Conservation (phyloP, 35 echinoderm and acorn worm species). For the Ptychodera flava region DNA sequence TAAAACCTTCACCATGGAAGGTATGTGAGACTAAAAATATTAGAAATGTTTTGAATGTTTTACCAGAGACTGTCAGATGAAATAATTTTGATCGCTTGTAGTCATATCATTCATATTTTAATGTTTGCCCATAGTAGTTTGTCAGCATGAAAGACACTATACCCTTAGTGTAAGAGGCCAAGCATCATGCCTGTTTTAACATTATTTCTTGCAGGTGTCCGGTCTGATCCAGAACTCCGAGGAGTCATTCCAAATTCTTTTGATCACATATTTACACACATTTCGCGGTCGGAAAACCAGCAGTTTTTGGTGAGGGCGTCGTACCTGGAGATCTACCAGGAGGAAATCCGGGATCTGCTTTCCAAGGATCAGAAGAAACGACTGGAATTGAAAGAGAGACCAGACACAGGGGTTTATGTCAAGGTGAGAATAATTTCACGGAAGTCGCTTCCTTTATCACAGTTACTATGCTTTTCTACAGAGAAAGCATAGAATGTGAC, state of each 20-base stretch:
- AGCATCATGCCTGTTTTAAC: too few species aligned
- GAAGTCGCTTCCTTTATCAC: too few species aligned
- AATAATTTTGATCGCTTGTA: too few species aligned
- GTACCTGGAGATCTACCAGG: conserved; percentile 98
- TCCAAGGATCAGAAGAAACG: conserved; percentile 89
- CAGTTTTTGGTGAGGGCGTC: conserved; percentile 96
- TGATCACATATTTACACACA: conserved; percentile 98
- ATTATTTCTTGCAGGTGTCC: conserved; percentile 47
- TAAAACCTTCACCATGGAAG: conserved; percentile 99
- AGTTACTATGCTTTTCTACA: too few species aligned
- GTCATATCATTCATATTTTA: too few species aligned
- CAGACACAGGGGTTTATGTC: conserved; percentile 98
- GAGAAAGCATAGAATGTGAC: too few species aligned
- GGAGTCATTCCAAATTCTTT: conserved; percentile 98
- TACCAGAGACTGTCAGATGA: not conserved
- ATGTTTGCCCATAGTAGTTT: too few species aligned
- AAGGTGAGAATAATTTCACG: conserved; percentile 73
- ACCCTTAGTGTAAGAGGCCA: too few species aligned
- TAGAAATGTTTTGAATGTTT: not conserved
- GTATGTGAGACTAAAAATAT: conserved; percentile 13
- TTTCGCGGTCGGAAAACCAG: conserved; percentile 84
- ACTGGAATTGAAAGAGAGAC: conserved; percentile 87
- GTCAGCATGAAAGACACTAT: too few species aligned
- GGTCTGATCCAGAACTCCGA: conserved; percentile 49
- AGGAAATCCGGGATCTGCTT: conserved; percentile 92